These are phyloP conservation scores for Caenorhabditis angaria DNA, from an alignment of 2,888 invertebrate genomes.

Conservation along the genomic window DNA sequence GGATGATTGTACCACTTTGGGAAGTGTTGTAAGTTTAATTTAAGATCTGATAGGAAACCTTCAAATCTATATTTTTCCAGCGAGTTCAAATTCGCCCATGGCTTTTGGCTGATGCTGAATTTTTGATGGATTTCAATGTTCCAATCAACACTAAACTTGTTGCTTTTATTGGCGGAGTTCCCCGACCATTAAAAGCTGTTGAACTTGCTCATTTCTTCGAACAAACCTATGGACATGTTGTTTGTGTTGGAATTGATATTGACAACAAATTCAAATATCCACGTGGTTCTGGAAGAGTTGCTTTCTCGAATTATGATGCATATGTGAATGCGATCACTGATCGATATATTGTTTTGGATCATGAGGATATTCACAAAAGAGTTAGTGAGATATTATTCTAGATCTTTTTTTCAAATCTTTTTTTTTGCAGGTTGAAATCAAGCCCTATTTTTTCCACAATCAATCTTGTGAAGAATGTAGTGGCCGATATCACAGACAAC, in stretches of 20 bases:
- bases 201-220: constrained; percentile 99
- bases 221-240: constrained; percentile 95
- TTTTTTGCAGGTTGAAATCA: constrained; percentile 81
- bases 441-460: constrained; percentile 98
- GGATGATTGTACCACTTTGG: constrained; percentile 13
- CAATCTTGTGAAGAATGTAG: constrained; percentile 99
- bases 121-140: constrained; percentile 85
- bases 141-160: constrained; percentile 96
- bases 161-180: constrained; percentile 98
- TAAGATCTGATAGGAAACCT: background rate
- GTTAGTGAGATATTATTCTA: constrained; percentile 14
- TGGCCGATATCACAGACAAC: constrained; percentile 95
- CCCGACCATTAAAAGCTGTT: constrained; percentile 95
- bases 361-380: constrained; percentile 74
- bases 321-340: constrained; percentile 99
- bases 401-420: background rate
- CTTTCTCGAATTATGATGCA: constrained; percentile 97
- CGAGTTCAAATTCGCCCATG: constrained; percentile 67
- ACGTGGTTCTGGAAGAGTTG: constrained; percentile 94
- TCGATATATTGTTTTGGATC: constrained; percentile 95
- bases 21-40: background rate
- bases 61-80: background rate
- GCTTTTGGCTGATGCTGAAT: constrained; percentile 64
- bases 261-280: constrained; percentile 99
- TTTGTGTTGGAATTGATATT: constrained; percentile 98